Evolutionary conservation across 2,113 vertebrate species (phyloP).

Genomic region (Cynocephalus volans): DNA sequence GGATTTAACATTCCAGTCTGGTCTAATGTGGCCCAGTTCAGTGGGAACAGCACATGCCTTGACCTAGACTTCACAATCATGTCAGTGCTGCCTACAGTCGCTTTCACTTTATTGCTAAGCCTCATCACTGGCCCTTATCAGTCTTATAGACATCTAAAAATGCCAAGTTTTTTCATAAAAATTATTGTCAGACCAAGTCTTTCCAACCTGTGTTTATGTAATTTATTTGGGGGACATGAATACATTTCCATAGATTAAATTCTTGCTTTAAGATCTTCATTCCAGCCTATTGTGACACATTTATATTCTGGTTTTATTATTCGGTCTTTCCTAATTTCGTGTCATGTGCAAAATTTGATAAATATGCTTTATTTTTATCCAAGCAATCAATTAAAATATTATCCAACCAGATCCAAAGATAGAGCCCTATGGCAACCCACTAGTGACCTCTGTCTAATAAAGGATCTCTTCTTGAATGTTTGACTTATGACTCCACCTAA

Average conservation of each 20-base stretch:
- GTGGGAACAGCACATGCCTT: background rate
- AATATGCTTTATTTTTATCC: constrained; percentile 36
- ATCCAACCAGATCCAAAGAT: background rate
- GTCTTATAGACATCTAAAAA: background rate
- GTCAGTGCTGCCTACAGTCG: accelerated
- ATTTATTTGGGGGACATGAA: constrained; percentile 1
- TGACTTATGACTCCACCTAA: background rate
- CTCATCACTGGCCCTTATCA: background rate
- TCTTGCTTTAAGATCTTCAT: constrained; percentile 6
- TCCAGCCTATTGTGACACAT: background rate
- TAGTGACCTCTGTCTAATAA: background rate
- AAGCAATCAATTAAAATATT: background rate
- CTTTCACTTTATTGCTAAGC: background rate
- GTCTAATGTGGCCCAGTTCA: accelerated
- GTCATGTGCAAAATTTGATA: constrained; percentile 7
- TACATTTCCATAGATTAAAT: constrained; percentile 51
- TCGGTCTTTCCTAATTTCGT: background rate
- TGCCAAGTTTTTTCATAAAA: background rate
- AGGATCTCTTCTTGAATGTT: background rate
- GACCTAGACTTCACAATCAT: accelerated
- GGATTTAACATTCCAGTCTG: background rate
- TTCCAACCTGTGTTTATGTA: constrained; percentile 9
- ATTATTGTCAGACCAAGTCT: background rate
- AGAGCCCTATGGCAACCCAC: background rate
- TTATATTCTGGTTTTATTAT: constrained; percentile 37